Evolutionary conservation across 2,113 vertebrate genomes (phyloP), one percentile per base, ranked within the genome.

Genomic region (Gnathonemus echidnorhynchus): DNA sequence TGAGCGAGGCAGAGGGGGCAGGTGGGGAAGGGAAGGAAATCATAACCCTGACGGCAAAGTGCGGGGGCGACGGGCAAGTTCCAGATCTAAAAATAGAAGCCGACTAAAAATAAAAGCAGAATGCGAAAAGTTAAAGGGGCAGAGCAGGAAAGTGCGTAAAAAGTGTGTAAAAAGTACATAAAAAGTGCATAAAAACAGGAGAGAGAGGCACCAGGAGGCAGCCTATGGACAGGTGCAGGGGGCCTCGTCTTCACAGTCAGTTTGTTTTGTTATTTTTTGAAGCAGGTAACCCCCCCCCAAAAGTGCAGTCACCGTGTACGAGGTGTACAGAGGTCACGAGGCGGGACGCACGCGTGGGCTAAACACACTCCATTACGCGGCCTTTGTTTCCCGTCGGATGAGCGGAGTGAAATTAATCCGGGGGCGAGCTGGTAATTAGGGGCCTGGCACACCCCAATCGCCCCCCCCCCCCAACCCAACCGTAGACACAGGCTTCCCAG

Each of bases 381-480:
- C 9, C 50, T 90, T 89, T 92, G 90, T 91, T 31, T 52, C 58
- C 58, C 35, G 11, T 87, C 88, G 62, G 85, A 77, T 15, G 74
- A 87, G 90, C 46, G 66, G 52, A 88, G 89, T 91, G 91, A 93
- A 92, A 92, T 90, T 85, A 94, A 91, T 92, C 90, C 58, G 87
- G 90, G 42, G 70, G 83, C 90, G 89, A 92, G 86, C 90, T 91
- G 89, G 91, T 92, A 92, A 93, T 93, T 93, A 93, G 89, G 39
- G 42, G 89, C 42, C 85, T 56, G 39, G 62, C 31, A 42, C 45
- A 83, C 90, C 52, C 74, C 21, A 7, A 21, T 31, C 15, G 80
- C 49, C 1, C 52, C 52, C 52, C 52, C 24, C 62, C 88, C n/a
- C 83, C 13, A 48, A 11, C 42, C 56, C 46, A 70, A 27, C 62